These are phyloP conservation scores for Halcyon senegalensis DNA, from an alignment of 2,113 vertebrate genomes.

Conservation along the genomic window DNA sequence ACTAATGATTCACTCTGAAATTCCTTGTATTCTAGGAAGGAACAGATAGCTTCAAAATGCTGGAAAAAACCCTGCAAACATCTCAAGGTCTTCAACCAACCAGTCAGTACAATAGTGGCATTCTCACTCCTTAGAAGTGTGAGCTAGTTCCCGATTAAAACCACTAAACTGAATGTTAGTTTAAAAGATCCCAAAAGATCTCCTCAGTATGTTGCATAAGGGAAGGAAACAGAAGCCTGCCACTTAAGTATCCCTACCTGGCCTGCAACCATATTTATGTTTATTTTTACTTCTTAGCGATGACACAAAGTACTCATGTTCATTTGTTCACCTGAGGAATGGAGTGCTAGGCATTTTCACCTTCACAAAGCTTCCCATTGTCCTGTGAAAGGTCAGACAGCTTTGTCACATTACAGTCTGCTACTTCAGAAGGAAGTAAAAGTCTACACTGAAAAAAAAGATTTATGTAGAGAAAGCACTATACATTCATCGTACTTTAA, in stretches of 20 bases:
- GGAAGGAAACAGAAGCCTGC: background rate
- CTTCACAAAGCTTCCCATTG: background rate
- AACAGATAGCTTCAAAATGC: background rate
- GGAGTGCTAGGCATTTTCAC: background rate
- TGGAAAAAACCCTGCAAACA: background rate
- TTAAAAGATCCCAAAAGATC: background rate
- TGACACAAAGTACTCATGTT: background rate
- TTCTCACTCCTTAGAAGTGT: background rate
- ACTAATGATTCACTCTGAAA: background rate
- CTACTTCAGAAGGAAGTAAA: background rate
- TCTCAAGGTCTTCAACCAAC: background rate
- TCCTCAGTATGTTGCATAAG: background rate
- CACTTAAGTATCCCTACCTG: background rate
- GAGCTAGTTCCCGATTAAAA: background rate
- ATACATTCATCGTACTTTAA: background rate
- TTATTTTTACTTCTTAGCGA: background rate
- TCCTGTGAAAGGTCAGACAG: background rate
- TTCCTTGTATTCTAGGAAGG: background rate
- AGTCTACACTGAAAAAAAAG: background rate
- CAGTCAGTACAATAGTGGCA: background rate
- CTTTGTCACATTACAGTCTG: background rate
- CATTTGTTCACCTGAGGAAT: background rate
- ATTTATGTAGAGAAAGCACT: background rate
- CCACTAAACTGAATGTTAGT: background rate
- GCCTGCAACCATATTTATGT: background rate